phyloP scores from a whole-genome alignment of 2,113 vertebrate species.

The Diadophis punctatus region DNA sequence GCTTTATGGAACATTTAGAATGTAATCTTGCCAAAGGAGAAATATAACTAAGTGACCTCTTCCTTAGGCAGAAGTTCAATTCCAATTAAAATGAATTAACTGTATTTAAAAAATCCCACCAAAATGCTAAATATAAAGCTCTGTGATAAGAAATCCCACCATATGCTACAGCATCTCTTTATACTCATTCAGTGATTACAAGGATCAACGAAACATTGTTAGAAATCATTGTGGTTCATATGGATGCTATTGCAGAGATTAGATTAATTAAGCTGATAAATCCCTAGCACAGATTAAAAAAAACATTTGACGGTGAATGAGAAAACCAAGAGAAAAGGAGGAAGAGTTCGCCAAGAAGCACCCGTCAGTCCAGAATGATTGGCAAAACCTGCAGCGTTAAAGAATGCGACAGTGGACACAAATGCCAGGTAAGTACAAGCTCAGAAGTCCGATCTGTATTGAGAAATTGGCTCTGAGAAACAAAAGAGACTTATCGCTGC shows the following conservation, averaged over 20 bases:
- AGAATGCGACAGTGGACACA: not conserved
- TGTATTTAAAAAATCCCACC: not conserved
- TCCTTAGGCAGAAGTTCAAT: conserved; percentile 32
- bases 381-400: conserved; percentile 12
- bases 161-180: conserved; percentile 16
- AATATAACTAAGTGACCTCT: conserved; percentile 33
- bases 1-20: conserved; percentile 37
- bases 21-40: conserved; percentile 19
- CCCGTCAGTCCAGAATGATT: not conserved
- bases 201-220: conserved; percentile 49
- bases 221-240: conserved; percentile 56
- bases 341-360: conserved; percentile 2
- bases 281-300: conserved; percentile 23
- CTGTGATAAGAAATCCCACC: conserved; percentile 22
- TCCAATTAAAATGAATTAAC: conserved; percentile 43
- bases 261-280: conserved; percentile 67
- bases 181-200: conserved; percentile 26
- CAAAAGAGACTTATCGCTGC: not conserved
- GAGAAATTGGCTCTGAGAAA: not conserved
- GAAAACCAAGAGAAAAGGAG: not conserved
- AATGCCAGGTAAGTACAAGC: not conserved
- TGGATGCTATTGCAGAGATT: conserved; percentile 51
- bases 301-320: conserved; percentile 22
- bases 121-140: conserved; percentile 33
- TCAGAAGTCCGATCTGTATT: not conserved